Base-by-base conservation (phyloP, 2,888 invertebrate species). In the Eristalis intricaria region DNA sequence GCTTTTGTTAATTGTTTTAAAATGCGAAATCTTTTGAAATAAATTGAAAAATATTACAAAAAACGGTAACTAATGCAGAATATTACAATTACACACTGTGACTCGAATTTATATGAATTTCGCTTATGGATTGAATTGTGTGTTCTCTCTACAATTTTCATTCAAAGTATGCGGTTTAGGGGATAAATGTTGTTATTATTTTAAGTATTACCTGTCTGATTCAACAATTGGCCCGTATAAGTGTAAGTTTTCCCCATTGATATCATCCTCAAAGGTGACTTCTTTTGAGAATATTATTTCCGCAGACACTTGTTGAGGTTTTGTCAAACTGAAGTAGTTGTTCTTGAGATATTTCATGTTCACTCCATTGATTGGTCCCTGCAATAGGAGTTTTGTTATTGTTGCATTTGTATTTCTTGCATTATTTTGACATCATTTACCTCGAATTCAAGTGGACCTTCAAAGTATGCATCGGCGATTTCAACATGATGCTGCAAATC, bases 251-350 rank as follows among this genome's bases (percentile, higher is more conserved):
- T 91, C 90, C 11, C 84, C 76, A n/a, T 89, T 87, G 15, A 94
- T 73, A 77, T 91, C 90, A 11, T 91, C 90, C 66, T 90, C 89
- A 86, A 94, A 93, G 76, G 91, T 89, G 58, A 93, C 91, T 61
- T 91, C 91, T 87, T 92, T 92, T 7, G 92, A 89, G 88, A 95
- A 94, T 50, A 91, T 89, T 83, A 94, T 91, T 65, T 91, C 90
- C 11, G 93, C 92, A 5, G 90, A 89, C 40, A 95, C 91, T 19
- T 90, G 91, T 92, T 95, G 95, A 32, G 93, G 90, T 75, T 91
- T 92, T 4, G 93, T 92, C 89, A 93, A 94, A 89, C 94, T 94
- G 65, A 95, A 93, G 85, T 95, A 94, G 89, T 94, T 94, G 19
- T 93, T 89, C 22, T 92, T 91, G 60, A 95, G 89, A 89, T 93